These are phyloP conservation scores for Zhengitettix transpicula DNA, from an alignment of 2,888 invertebrate species.

Conservation along the genomic window DNA sequence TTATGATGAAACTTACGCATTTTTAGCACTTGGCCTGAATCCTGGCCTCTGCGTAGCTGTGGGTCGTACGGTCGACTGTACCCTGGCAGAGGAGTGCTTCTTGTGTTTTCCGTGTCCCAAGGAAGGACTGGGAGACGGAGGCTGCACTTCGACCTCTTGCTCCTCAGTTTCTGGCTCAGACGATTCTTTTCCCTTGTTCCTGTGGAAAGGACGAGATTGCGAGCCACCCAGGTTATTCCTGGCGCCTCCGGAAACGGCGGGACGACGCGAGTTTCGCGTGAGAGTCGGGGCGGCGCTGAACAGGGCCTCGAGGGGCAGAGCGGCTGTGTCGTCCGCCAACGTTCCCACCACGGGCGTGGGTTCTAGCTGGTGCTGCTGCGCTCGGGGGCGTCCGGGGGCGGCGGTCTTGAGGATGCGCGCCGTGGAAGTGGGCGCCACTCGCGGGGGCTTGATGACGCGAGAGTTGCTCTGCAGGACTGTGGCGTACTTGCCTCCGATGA, in stretches of 20 bases:
- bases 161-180: slow-evolving; percentile 22
- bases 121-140: not conserved
- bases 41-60: not conserved
- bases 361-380: slow-evolving; percentile 30
- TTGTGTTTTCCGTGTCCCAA: not conserved
- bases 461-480: slow-evolving; percentile 73
- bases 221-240: not conserved
- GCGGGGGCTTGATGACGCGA: slow-evolving; percentile 31
- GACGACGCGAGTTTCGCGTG: not conserved
- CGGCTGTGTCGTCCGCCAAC: slow-evolving; percentile 36
- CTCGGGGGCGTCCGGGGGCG: slow-evolving; percentile 33
- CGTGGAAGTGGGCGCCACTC: slow-evolving; percentile 21
- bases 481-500: slow-evolving; percentile 75
- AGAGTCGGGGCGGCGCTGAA: slow-evolving; percentile 25
- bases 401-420: slow-evolving; percentile 54
- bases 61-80: not conserved
- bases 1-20: not conserved
- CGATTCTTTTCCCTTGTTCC: slow-evolving; percentile 7
- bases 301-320: slow-evolving; percentile 34
- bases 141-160: not conserved
- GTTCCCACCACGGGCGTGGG: slow-evolving; percentile 40
- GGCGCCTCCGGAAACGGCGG: not conserved
- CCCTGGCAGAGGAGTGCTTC: not conserved
- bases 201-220: not conserved
- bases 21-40: not conserved